phyloP scores from a whole-genome alignment of 2,888 invertebrate genomes.

The Synergus umbraculus region DNA sequence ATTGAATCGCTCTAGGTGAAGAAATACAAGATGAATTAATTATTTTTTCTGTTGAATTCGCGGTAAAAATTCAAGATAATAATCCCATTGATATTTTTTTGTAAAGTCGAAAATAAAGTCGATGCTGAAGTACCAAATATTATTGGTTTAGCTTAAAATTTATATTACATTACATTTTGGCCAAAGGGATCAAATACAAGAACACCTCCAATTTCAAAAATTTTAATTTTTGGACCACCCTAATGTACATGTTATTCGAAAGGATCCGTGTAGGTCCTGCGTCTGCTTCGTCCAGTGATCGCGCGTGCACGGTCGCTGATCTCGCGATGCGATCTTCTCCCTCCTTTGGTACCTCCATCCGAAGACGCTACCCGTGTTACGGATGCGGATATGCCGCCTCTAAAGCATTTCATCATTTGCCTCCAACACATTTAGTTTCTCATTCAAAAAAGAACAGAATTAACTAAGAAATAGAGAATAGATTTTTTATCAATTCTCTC shows the following conservation, averaged over 20 bases:
- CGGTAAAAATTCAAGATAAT: no score
- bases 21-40: no score
- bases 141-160: no score
- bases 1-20: no score
- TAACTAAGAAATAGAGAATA: neutral
- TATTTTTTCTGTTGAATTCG: no score
- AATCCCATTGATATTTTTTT: no score
- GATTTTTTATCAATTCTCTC: neutral
- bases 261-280: neutral
- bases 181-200: no score
- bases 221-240: no score
- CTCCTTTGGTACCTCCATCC: neutral
- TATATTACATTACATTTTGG: no score
- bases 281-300: neutral
- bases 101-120: no score
- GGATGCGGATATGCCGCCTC: neutral
- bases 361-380: neutral
- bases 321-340: neutral
- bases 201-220: no score
- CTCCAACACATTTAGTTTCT: neutral
- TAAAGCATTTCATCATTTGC: neutral
- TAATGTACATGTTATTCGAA: neutral
- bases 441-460: neutral
- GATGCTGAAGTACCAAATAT: no score
- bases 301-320: slow-evolving; percentile 12